Percentiles rank a stretch among this genome's conserved stretches.
phyloP scores from a whole-genome alignment of 2,888 invertebrate genomes.

The Callimorpha dominula region DNA sequence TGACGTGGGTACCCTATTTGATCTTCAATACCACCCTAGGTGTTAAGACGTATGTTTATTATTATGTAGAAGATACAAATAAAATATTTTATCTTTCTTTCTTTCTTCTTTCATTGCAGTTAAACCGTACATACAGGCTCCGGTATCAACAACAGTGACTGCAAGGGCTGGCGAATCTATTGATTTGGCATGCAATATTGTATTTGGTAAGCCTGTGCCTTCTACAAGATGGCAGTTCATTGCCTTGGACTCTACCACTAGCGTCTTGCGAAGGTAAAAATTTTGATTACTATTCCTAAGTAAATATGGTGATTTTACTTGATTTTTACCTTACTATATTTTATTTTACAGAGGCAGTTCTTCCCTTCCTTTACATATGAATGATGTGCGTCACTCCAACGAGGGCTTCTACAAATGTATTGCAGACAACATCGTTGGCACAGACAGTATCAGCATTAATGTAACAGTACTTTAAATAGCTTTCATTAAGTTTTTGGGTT shows the following conservation, averaged over 20 bases:
- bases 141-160: constrained; percentile 44
- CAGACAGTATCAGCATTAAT: constrained; percentile 62
- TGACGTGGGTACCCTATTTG: no score
- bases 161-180: constrained; percentile 53
- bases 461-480: constrained; percentile 51
- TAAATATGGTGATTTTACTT: neutral
- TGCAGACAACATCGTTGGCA: constrained; percentile 64
- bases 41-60: no score
- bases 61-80: no score
- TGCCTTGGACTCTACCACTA: constrained; percentile 53
- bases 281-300: neutral
- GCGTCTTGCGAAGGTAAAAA: constrained; percentile 54
- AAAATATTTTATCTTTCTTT: no score
- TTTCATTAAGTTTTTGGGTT: neutral
- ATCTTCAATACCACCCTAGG: no score
- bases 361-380: constrained; percentile 50
- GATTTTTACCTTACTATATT: neutral
- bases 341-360: constrained; percentile 56
- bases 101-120: no score
- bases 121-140: constrained; percentile 68
- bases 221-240: constrained; percentile 68
- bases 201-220: constrained; percentile 68
- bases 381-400: constrained; percentile 56
- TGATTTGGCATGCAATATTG: constrained; percentile 61
- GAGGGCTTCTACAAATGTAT: constrained; percentile 71